Evolutionary conservation across 2,113 vertebrate species (phyloP), one percentile per base, ranked within the genome.

Genomic region (Xiphophorus hellerii): DNA sequence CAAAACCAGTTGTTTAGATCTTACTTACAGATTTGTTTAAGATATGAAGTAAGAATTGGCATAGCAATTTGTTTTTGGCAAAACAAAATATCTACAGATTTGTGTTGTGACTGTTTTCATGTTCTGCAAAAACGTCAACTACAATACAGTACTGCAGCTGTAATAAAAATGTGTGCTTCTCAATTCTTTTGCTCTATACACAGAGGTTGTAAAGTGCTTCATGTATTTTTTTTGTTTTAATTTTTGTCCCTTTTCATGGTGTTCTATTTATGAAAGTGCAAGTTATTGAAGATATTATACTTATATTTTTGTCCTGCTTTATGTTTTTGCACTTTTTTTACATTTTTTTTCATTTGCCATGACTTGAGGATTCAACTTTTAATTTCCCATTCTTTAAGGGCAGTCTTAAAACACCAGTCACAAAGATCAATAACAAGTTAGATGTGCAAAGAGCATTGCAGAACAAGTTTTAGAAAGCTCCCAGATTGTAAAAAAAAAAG

Each of bases 401-500:
- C 33, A 12, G 7, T 17, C 29, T 69, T 66, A 8, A 37, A 63
- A 65, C 28, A 62, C 67, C 63, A 37, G 35, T 80, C n/a, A 13
- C 54, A 25, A 77, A 42, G 17, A 62, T 33, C 12, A 8, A n/a
- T 12, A 9, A 62, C 17, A 71, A 61, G 48, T 25, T 12, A 69
- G 62, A 69, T 39, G 39, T 66, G 75, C 62, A 61, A 79, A 77
- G n/a, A 58, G 58, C 51, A 6, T 69, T 12, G 66, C 65, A 54
- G 78, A 82, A 74, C 61, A 73, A 31, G 37, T 66, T 33, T 27
- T 63, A 31, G 28, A 69, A 81, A 77, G 58, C 37, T 83, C 29
- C 44, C 9, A 44, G 63, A 75, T 33, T 54, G 27, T 29, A 66
- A 74, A 75, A 25, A 29, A 44, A 20, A n/a, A 25, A 0, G 10